These are phyloP conservation scores for Pithys albifrons DNA, from an alignment of 2,113 vertebrate species.

Conservation along the genomic window DNA sequence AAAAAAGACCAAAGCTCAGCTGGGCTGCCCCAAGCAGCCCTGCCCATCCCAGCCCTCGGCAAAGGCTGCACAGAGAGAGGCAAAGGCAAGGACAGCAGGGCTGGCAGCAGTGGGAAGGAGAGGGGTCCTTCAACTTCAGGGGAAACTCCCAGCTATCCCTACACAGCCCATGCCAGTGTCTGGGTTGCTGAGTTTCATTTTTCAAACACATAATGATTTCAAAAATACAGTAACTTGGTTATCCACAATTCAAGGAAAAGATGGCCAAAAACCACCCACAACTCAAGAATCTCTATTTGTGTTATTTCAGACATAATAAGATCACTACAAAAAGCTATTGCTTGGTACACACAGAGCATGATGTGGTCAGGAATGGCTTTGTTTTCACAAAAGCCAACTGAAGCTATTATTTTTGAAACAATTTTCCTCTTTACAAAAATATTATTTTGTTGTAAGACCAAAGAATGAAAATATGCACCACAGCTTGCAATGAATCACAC, in stretches of 20 bases:
- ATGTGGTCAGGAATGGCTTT: neutral
- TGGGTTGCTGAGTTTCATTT: neutral
- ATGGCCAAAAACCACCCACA: neutral
- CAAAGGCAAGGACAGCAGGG: neutral
- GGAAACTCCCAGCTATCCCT: neutral
- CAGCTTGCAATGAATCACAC: neutral
- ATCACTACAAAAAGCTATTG: neutral
- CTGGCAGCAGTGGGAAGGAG: neutral
- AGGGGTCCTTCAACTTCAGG: neutral
- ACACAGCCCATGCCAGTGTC: neutral
- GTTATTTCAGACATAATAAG: neutral
- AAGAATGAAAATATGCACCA: conserved; percentile 7
- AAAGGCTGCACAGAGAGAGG: neutral
- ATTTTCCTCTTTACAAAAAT: conserved; percentile 21
- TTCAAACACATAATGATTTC: neutral
- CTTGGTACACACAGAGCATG: neutral
- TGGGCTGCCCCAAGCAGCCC: neutral
- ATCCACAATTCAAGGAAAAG: neutral
- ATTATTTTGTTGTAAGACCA: neutral
- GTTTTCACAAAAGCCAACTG: neutral
- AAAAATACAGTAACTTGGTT: neutral
- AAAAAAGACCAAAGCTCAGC: neutral
- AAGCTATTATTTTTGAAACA: conserved; percentile 21
- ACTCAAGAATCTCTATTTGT: neutral
- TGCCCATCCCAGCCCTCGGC: neutral